Conservation (phyloP, 1,140 invertebrate genomes). For the Cydia strobilella region DNA sequence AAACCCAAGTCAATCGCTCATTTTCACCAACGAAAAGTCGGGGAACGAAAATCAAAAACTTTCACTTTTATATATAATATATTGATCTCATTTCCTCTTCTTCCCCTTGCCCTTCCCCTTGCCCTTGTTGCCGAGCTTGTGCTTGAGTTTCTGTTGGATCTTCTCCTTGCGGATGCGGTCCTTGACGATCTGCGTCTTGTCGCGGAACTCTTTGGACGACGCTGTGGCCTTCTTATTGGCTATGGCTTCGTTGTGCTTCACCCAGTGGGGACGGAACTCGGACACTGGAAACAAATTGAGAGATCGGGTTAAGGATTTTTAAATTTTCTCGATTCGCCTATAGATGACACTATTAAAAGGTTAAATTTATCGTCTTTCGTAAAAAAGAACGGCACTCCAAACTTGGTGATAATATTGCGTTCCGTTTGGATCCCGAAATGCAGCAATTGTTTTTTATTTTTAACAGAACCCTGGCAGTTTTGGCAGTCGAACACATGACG, state of each 20-base stretch:
- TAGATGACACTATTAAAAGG: no score
- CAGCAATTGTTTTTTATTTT: no score
- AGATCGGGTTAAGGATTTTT: no score
- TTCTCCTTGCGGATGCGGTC: conserved; percentile 75
- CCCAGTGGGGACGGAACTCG: conserved; percentile 77
- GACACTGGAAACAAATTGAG: conserved; percentile 55
- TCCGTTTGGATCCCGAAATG: no score
- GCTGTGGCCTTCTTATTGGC: conserved; percentile 66
- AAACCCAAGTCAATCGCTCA: no score
- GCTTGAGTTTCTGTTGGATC: conserved; percentile 70
- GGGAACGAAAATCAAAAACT: conserved; percentile 11
- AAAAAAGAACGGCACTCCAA: no score
- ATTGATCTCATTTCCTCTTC: conserved; percentile 59
- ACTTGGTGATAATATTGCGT: no score
- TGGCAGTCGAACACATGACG: no score
- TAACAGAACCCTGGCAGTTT: no score
- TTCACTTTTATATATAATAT: conserved; percentile 35
- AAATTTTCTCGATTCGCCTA: no score
- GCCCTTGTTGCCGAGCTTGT: conserved; percentile 44
- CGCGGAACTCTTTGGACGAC: conserved; percentile 64
- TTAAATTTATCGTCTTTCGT: no score
- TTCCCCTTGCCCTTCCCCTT: conserved; percentile 47
- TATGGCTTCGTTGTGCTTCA: conserved; percentile 76
- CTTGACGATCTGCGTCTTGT: conserved; percentile 78
- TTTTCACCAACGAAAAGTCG: no score